phyloP scores from a whole-genome alignment of 2,113 vertebrate genomes.

The Brachypteracias leptosomus region DNA sequence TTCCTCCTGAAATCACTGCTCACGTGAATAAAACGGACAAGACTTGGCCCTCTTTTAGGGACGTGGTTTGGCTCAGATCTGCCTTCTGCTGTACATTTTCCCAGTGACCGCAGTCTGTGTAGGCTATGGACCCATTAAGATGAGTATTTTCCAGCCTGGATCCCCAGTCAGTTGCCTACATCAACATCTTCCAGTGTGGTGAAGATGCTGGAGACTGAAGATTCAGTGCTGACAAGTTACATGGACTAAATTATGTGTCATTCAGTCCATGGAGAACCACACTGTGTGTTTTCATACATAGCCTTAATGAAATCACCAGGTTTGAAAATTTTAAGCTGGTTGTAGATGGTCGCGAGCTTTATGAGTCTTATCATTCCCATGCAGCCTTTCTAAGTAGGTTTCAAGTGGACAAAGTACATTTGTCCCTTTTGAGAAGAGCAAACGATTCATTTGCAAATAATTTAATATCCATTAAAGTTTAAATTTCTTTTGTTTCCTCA shows the following conservation, averaged over 20 bases:
- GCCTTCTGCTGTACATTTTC: not conserved
- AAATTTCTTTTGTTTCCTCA: conserved; percentile 65
- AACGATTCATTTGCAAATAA: conserved; percentile 72
- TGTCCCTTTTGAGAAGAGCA: conserved; percentile 52
- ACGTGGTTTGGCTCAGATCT: not conserved
- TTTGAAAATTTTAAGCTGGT: conserved; percentile 37
- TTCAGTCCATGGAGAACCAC: not conserved
- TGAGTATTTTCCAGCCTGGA: not conserved
- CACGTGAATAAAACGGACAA: not conserved
- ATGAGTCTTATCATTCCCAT: conserved; percentile 31
- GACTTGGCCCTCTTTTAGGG: not conserved
- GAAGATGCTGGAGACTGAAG: not conserved
- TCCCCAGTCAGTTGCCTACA: not conserved
- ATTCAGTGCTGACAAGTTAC: not conserved
- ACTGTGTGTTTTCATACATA: not conserved
- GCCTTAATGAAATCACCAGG: not conserved
- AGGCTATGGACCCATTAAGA: not conserved
- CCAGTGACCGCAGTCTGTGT: not conserved
- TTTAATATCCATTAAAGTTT: conserved; percentile 71
- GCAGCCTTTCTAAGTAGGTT: conserved; percentile 52
- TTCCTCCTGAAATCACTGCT: not conserved
- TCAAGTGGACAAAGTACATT: conserved; percentile 32
- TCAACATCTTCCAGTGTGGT: not conserved
- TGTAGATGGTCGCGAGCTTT: conserved; percentile 41
- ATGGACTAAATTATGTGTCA: not conserved